phyloP scores from a whole-genome alignment of 2,888 invertebrate species.

The Drosophila acutilabella region DNA sequence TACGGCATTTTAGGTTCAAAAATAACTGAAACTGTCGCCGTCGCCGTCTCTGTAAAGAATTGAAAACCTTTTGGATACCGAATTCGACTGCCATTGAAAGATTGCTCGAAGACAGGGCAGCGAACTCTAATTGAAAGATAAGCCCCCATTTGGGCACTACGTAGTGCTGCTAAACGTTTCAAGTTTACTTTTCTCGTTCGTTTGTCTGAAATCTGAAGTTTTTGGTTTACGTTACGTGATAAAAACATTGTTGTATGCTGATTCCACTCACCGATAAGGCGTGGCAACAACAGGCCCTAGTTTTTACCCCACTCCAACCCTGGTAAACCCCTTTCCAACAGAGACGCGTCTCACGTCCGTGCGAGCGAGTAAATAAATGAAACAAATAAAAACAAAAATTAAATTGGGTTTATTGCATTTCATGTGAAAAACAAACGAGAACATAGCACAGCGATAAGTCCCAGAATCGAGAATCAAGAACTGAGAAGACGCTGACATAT shows the following conservation, averaged over 20 bases:
- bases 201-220: conserved; percentile 37
- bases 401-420: conserved; percentile 79
- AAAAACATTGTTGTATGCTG: conserved; percentile 60
- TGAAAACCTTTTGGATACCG: background rate
- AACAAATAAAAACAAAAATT: conserved; percentile 74
- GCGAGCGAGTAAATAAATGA: conserved; percentile 69
- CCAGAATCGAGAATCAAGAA: conserved; percentile 16
- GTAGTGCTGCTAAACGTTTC: background rate
- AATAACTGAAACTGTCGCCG: no score
- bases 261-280: conserved; percentile 64
- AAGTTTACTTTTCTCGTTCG: conserved; percentile 6
- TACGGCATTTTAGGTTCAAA: no score
- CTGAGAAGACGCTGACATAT: conserved; percentile 34
- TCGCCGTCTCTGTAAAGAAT: background rate
- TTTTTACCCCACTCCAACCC: no score
- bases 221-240: conserved; percentile 62
- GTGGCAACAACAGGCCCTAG: conserved; percentile 9
- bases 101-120: conserved; percentile 19
- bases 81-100: conserved; percentile 9
- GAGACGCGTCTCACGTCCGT: conserved; percentile 44
- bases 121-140: conserved; percentile 35
- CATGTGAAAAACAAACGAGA: conserved; percentile 74
- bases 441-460: conserved; percentile 41
- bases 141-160: conserved; percentile 14
- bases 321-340: background rate